phyloP scores from a whole-genome alignment of 2,113 vertebrate species.

The Anser brachyrhynchus region DNA sequence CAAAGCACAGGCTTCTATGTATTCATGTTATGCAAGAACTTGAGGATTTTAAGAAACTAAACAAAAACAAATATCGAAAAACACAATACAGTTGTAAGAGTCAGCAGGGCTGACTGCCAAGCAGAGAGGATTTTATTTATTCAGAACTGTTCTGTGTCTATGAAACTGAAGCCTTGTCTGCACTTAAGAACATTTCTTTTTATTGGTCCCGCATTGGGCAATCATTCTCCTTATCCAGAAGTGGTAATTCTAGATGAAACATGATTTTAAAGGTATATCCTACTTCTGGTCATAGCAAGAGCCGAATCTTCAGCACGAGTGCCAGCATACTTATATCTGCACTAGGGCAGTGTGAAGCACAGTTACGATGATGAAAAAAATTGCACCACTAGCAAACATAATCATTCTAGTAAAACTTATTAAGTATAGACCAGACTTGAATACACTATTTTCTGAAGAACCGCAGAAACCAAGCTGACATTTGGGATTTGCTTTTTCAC shows the following conservation, averaged over 20 bases:
- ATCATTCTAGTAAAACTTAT: background rate
- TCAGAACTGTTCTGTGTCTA: background rate
- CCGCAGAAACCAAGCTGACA: background rate
- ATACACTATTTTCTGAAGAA: background rate
- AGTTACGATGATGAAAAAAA: background rate
- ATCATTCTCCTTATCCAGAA: background rate
- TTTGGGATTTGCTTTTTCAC: background rate
- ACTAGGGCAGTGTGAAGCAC: background rate
- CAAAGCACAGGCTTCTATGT: background rate
- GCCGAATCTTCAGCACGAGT: background rate
- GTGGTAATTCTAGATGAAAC: background rate
- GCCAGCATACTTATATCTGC: background rate
- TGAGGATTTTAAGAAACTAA: background rate
- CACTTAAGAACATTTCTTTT: background rate
- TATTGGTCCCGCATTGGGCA: background rate
- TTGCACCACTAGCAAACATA: background rate
- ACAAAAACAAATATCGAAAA: background rate
- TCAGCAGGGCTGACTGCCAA: background rate
- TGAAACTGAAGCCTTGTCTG: background rate
- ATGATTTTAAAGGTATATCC: background rate
- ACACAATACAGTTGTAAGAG: background rate
- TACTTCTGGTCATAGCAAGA: background rate
- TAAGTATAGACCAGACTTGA: background rate
- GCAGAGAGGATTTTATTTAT: background rate
- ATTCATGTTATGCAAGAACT: background rate